Evolutionary conservation across 1,140 invertebrate genomes (phyloP).

Genomic region (Elysia chlorotica): DNA sequence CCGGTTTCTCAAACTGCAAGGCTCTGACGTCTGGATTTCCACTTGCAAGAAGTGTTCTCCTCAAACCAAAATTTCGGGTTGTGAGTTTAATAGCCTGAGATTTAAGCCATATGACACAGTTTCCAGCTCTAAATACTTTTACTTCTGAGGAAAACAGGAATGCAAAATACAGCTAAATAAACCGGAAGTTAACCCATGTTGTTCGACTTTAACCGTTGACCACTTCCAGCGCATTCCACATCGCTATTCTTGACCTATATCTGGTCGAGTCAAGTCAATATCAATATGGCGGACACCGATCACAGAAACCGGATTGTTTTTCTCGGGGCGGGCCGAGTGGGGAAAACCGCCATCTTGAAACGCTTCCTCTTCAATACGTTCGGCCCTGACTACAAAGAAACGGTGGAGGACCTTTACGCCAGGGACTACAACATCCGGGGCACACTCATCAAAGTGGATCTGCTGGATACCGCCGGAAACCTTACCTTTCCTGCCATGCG

Average conservation of each 20-base stretch:
- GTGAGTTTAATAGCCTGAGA: too few relatives aligned
- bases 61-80: too few relatives aligned
- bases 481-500: conserved; percentile 53
- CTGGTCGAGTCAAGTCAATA: neutral
- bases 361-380: conserved; percentile 86
- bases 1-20: too few relatives aligned
- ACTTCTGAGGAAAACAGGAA: neutral
- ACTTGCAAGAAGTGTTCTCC: too few relatives aligned
- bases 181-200: neutral
- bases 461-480: conserved; percentile 81
- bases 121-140: too few relatives aligned
- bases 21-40: too few relatives aligned
- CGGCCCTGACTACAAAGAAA: conserved; percentile 81
- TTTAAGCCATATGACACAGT: too few relatives aligned
- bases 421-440: conserved; percentile 77
- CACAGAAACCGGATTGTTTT: conserved; percentile 81
- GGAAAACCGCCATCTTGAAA: conserved; percentile 86
- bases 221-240: neutral
- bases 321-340: conserved; percentile 80
- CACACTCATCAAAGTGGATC: conserved; percentile 70
- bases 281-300: conserved; percentile 62
- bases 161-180: neutral
- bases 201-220: neutral
- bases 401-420: conserved; percentile 88
- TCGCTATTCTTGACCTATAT: neutral